Base-by-base conservation (phyloP, 53 echinoderm and acorn worm genomes). In the Echinarachnius parma region DNA sequence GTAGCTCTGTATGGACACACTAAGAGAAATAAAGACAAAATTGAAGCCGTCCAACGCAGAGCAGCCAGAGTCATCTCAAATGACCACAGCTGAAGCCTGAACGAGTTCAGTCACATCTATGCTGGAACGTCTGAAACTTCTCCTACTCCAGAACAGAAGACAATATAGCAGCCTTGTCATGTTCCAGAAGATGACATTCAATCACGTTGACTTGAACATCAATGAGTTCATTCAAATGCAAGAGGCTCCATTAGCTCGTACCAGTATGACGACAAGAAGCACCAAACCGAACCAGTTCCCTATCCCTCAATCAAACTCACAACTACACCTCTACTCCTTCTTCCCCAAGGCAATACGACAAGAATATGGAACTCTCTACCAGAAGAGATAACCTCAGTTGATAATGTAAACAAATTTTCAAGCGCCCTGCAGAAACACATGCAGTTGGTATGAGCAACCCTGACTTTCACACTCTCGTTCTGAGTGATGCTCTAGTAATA, bases 41-140 rank as follows among this genome's bases (percentile, higher is more conserved):
- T 80, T n/a, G 69, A 80, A 5, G 68, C 60, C 2, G 59, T 59
- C 16, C 80, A 80, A 59, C 29, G 80, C 16, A 46, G 80, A 29
- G 80, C 68, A 2, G 68, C 80, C 8, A 55, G 60, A 3, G 15
- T 80, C 24, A 68, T 80, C 34, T 67, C 34, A 20, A 57, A 26
- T 22, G 48, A 68, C 33, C 53, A 64, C n/a, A n/a, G n/a, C n/a
- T n/a, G n/a, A n/a, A n/a, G n/a, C 18, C 18, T 25, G 68, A 33
- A 11, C 52, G 22, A 66, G 80, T 39, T 80, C 80, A 13, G 80
- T 80, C 31, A 67, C 68, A n/a, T n/a, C n/a, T n/a, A n/a, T n/a
- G n/a, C n/a, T n/a, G n/a, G n/a, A n/a, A n/a, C n/a, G n/a, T 7
- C 62, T 81, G 9, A 34, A 72, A 27, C 42, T 63, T 9, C 63